Percentiles rank a stretch among this genome's conserved stretches.
phyloP scores from a whole-genome alignment of 1,140 invertebrate genomes.

The Medauroidea extradentata region DNA sequence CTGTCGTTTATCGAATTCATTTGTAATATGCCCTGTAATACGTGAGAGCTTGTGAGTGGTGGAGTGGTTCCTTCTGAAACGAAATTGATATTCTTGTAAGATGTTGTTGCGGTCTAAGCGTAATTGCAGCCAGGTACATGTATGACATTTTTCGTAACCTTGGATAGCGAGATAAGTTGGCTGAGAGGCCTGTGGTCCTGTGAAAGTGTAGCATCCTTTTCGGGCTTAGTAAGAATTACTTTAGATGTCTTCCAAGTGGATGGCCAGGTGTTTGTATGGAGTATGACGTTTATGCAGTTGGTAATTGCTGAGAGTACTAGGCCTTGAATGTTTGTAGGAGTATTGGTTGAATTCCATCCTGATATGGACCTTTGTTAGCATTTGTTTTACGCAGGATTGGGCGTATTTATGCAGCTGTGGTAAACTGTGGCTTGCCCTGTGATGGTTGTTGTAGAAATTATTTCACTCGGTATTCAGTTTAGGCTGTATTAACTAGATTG shows the following conservation, averaged over 20 bases:
- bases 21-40: constrained; percentile 20
- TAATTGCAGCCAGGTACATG: neutral
- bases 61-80: constrained; percentile 4
- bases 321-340: too few relatives aligned
- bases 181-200: constrained; percentile 10
- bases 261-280: neutral
- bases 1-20: constrained; percentile 27
- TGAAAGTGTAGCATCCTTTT: neutral
- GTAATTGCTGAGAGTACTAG: too few relatives aligned
- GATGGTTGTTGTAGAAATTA: too few relatives aligned
- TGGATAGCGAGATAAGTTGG: neutral
- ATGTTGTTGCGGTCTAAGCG: neutral
- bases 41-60: constrained; percentile 10
- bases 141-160: neutral
- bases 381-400: too few relatives aligned
- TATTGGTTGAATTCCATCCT: too few relatives aligned
- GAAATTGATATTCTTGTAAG: constrained; percentile 2
- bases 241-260: neutral
- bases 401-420: too few relatives aligned
- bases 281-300: constrained; percentile 4
- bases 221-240: constrained; percentile 11
- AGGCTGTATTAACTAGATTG: too few relatives aligned
- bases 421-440: too few relatives aligned
- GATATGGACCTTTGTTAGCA: too few relatives aligned
- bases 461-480: too few relatives aligned